Base-by-base conservation (phyloP, 2,113 vertebrate genomes). In the Mesocricetus auratus region DNA sequence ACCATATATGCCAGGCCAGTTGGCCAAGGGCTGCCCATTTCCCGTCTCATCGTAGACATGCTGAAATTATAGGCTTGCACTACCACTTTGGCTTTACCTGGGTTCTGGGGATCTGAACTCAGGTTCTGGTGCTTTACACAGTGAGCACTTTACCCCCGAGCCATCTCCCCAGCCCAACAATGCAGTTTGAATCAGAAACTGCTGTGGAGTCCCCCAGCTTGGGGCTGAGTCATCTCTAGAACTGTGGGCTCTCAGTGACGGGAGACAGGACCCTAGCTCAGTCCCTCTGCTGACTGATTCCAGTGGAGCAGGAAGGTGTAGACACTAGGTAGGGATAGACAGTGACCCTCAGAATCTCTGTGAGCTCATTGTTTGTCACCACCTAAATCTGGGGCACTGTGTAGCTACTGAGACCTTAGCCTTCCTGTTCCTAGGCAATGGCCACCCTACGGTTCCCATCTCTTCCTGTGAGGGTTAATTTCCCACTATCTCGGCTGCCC, bases 161-260 rank as follows among this genome's bases (percentile, higher is more conserved):
- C 22, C 7, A 69, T 86, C 42, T 53, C 64, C 33, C 42, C 33
- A 86, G 85, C 31, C 19, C 47, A 71, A n/a, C 33, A n/a, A n/a
- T 26, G 45, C 60, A 86, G 71, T 62, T 89, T 93, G 56, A 60
- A 68, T 62, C 66, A 69, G 58, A 95, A 90, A 29, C 47, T 6
- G 36, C 2, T 13, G 82, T 0, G 33, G 4, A 29, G 79, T 45
- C 39, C 68, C 86, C 68, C 36, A 26, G 68, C 47, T 47, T 0
- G 7, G 1, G 5, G 22, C 58, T 93, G 86, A 97, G 86, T 93
- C 92, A 97, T 93, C 42, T 50, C 69, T 71, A 50, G 83, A 95
- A 9, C 31, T 26, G 36, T 5, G 50, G 86, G 60, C 36, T 87
- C 45, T 74, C 24, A 0, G 75, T 56, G 45, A 36, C 13, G 9